Percentiles rank a stretch among this genome's conserved stretches.
Evolutionary conservation across 2,113 vertebrate genomes (phyloP).

Genomic region (Macquaria australasica): DNA sequence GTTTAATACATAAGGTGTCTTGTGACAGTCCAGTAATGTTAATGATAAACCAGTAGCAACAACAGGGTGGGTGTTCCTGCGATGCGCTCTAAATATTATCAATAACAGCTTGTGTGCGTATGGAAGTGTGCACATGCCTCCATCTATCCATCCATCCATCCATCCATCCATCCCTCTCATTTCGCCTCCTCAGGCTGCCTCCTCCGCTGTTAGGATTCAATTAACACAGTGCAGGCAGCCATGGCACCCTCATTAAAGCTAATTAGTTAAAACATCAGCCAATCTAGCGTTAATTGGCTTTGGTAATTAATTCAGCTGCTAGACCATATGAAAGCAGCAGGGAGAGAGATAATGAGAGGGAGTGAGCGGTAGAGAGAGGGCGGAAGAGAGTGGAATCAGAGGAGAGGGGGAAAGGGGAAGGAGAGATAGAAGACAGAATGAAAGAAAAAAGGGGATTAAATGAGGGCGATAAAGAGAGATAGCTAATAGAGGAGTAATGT

Average conservation of each 20-base stretch:
- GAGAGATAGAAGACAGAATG: not conserved
- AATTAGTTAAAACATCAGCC: conserved; percentile 99
- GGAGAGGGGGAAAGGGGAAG: not conserved
- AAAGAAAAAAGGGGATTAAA: conserved; percentile 25
- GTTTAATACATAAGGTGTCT: conserved; percentile 15
- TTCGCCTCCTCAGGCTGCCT: conserved; percentile 64
- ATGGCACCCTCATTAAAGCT: conserved; percentile 97
- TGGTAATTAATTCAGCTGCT: conserved; percentile 99
- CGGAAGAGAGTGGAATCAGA: not conserved
- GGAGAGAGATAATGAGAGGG: conserved; percentile 67
- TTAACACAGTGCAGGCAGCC: conserved; percentile 94
- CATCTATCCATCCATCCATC: conserved; percentile 45
- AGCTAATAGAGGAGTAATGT: not conserved
- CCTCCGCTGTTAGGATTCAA: conserved; percentile 91
- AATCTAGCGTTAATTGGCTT: conserved; percentile 99
- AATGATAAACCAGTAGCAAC: conserved; percentile 54
- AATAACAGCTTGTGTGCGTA: conserved; percentile 43
- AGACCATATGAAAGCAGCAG: conserved; percentile 87
- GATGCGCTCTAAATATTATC: conserved; percentile 73
- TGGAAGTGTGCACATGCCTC: conserved; percentile 17
- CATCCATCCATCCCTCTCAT: conserved; percentile 51
- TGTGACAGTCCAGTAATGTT: conserved; percentile 47
- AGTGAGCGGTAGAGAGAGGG: conserved; percentile 31
- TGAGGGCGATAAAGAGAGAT: conserved; percentile 22
- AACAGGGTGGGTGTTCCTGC: conserved; percentile 63